Evolutionary conservation across 92 coral and sea anemone species (phyloP).

Genomic region (Zoanthus sansibaricus): DNA sequence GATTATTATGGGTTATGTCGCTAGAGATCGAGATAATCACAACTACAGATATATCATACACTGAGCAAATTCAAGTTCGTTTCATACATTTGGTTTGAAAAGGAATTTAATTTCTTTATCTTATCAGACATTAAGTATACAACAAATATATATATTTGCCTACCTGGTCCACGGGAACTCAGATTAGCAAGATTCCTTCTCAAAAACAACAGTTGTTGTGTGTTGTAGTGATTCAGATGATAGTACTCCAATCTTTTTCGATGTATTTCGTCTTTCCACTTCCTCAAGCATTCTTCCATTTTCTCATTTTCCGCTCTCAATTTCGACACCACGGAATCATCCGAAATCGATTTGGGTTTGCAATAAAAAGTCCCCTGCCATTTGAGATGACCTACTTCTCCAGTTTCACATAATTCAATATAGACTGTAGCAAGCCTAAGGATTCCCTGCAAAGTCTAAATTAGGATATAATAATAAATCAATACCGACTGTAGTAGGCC

Average conservation of each 20-base stretch:
- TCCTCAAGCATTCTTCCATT: conserved; percentile 67
- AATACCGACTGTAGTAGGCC: too few species aligned
- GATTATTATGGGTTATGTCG: too few species aligned
- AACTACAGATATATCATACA: too few species aligned
- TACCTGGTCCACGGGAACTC: conserved; percentile 57
- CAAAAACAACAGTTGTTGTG: conserved; percentile 79
- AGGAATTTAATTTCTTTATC: too few species aligned
- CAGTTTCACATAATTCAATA: conserved; percentile 76
- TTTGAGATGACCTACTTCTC: conserved; percentile 82
- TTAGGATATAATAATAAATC: too few species aligned
- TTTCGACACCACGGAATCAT: conserved; percentile 15
- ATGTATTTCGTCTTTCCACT: conserved; percentile 73
- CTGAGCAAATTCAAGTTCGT: too few species aligned
- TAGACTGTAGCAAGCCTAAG: conserved; percentile 69
- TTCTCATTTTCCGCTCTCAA: conserved; percentile 47
- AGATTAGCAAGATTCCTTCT: conserved; percentile 73
- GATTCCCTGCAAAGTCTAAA: conserved; percentile 68
- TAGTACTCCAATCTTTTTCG: conserved; percentile 56
- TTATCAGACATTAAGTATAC: background rate
- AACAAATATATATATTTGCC: background rate
- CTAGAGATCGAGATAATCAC: too few species aligned
- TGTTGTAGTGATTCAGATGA: conserved; percentile 81
- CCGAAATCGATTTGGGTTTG: conserved; percentile 37
- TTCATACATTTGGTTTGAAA: too few species aligned
- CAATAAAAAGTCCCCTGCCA: conserved; percentile 74